Base-by-base conservation (phyloP, 1,140 invertebrate genomes). In the Sminthurides bifidus region DNA sequence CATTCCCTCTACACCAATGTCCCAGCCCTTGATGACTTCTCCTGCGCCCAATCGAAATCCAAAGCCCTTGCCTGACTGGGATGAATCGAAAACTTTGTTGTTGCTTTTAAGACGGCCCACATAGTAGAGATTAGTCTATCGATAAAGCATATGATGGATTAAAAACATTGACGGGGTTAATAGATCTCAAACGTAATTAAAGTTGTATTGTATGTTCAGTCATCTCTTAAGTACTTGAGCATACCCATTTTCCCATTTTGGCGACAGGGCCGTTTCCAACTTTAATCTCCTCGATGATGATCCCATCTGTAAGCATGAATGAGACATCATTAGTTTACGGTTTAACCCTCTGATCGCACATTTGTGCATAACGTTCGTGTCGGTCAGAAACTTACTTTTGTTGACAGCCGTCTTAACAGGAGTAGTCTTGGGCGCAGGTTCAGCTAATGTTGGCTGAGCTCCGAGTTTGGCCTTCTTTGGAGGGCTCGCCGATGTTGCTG, bases 21-120 rank as follows among this genome's bases (percentile, higher is more conserved):
- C 91, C 91, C 89, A 94, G 26, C 87, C 92, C 66, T 82, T 82
- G 61, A 95, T 92, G 0, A 94, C 90, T 72, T 92, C 86, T 44
- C 82, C 82, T 40, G 76, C 76, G 0, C 90, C 91, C 14, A 95
- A 69, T 19, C 78, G 75, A 72, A 94, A 94, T 70, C 83, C 85
- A 67, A 93, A 92, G 0, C 85, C 86, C 27, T 79, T 76, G 12
- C 87, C 87, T 58, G 81, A 74, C 2, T 70, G 73, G 23, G 79
- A 74, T 44, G 79, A 75, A 68, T 91, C 86, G 67, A 92, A 88
- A 61, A 81, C 76, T 69, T 87, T 88, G 66, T 87, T 86, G 70
- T 84, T 87, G n/a, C 73, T 73, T 66, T 83, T 82, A 23, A 90
- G 68, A 33, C 80, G 76, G 21, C 86, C 87, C 62, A 80, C 76